Percentiles rank a stretch among this genome's conserved stretches.
phyloP scores from a whole-genome alignment of 2,888 invertebrate genomes.

The Rhopalosiphum nymphaeae region DNA sequence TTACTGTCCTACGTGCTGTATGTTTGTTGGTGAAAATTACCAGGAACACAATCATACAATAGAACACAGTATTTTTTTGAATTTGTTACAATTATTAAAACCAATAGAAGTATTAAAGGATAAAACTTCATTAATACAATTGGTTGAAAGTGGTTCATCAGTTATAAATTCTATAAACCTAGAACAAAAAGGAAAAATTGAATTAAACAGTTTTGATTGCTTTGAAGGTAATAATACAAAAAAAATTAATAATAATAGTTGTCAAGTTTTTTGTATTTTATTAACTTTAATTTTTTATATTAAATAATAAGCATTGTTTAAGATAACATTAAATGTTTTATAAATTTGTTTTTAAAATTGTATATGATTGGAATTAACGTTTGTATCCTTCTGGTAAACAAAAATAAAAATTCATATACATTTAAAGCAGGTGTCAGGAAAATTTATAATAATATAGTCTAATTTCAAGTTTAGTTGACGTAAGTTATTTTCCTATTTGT shows the following conservation, averaged over 20 bases:
- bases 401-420: not conserved
- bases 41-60: not conserved
- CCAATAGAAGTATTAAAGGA: not conserved
- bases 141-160: not conserved
- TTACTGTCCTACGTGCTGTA: constrained; percentile 23
- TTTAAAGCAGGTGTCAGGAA: not conserved
- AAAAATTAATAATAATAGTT: not conserved
- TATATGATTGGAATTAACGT: not conserved
- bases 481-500: not conserved
- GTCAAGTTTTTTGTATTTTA: not conserved
- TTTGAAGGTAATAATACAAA: not conserved
- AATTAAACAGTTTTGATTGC: not conserved
- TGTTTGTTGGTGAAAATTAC: not conserved
- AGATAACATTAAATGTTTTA: not conserved
- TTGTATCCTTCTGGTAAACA: not conserved
- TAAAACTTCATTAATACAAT: not conserved
- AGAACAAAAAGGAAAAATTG: not conserved
- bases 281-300: not conserved
- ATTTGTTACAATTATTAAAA: not conserved
- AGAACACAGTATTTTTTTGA: constrained; percentile 27
- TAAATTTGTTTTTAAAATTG: not conserved
- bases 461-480: not conserved
- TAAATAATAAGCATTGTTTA: not conserved
- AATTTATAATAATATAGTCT: not conserved
- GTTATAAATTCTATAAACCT: not conserved